Evolutionary conservation across 2,888 invertebrate species (phyloP).

Genomic region (Leptopilina syphax): DNA sequence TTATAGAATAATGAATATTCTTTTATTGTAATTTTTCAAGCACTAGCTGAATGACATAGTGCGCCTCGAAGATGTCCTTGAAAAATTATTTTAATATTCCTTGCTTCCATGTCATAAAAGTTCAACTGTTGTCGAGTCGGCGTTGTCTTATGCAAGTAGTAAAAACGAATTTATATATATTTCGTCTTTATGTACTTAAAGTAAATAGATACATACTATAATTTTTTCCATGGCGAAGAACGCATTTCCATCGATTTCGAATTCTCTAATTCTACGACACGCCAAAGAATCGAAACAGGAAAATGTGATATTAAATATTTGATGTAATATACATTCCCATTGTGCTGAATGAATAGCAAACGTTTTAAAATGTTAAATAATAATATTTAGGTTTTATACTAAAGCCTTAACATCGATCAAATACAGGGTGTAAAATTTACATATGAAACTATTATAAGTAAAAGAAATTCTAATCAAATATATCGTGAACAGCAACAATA

Average conservation of each 20-base stretch:
- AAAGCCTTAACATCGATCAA: conserved; percentile 17
- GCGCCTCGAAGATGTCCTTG: background rate
- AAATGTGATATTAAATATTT: conserved; percentile 41
- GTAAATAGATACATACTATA: background rate
- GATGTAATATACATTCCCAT: conserved; percentile 22
- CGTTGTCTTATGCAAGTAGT: background rate
- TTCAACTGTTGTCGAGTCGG: background rate
- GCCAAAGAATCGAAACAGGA: conserved; percentile 54
- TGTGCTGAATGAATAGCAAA: background rate
- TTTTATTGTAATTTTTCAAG: too few species aligned
- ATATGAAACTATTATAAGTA: conserved; percentile 24
- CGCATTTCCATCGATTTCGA: conserved; percentile 48
- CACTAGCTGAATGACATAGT: too few species aligned
- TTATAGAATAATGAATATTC: too few species aligned
- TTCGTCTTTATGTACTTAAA: conserved; percentile 24
- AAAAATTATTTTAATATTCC: background rate
- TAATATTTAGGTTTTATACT: conserved; percentile 34
- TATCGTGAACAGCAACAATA: background rate
- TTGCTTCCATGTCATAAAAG: background rate
- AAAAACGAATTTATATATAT: background rate
- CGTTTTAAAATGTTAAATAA: conserved; percentile 6
- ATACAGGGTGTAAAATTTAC: conserved; percentile 23
- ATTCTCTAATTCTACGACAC: conserved; percentile 52
- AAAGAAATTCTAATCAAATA: conserved; percentile 11
- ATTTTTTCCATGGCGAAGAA: conserved; percentile 7